Evolutionary conservation across 2,113 vertebrate species (phyloP).

Genomic region (Tautogolabrus adspersus): DNA sequence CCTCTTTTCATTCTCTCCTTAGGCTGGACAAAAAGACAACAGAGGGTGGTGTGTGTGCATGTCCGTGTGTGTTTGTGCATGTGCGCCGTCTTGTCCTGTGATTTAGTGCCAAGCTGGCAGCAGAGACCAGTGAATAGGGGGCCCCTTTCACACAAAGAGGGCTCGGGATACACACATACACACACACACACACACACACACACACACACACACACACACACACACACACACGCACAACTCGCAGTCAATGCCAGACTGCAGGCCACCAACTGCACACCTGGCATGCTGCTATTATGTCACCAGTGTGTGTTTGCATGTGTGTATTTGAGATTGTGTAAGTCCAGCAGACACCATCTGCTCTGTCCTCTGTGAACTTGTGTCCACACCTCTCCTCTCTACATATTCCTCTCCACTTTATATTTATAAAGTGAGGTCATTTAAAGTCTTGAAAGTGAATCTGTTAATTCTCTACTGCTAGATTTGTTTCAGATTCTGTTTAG

Average conservation of each 20-base stretch:
- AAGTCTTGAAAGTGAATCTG: background rate
- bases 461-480: background rate
- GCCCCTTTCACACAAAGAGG: constrained; percentile 80
- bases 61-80: constrained; percentile 21
- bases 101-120: constrained; percentile 84
- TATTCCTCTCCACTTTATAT: constrained; percentile 21
- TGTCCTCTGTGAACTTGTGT: constrained; percentile 79
- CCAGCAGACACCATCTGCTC: constrained; percentile 81
- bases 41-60: constrained; percentile 50
- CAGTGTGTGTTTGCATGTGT: constrained; percentile 56
- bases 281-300: constrained; percentile 82
- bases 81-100: constrained; percentile 73
- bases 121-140: constrained; percentile 76
- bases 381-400: constrained; percentile 54
- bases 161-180: constrained; percentile 42
- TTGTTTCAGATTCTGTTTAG: background rate
- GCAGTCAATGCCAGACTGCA: constrained; percentile 74
- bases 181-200: constrained; percentile 17
- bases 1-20: constrained; percentile 66
- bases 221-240: constrained; percentile 43
- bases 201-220: constrained; percentile 22
- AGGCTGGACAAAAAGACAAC: constrained; percentile 67
- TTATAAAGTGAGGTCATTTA: background rate
- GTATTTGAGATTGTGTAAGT: constrained; percentile 70
- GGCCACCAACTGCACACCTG: constrained; percentile 82